Conservation (phyloP, 2,888 invertebrate genomes). For the Malacosoma neustria region DNA sequence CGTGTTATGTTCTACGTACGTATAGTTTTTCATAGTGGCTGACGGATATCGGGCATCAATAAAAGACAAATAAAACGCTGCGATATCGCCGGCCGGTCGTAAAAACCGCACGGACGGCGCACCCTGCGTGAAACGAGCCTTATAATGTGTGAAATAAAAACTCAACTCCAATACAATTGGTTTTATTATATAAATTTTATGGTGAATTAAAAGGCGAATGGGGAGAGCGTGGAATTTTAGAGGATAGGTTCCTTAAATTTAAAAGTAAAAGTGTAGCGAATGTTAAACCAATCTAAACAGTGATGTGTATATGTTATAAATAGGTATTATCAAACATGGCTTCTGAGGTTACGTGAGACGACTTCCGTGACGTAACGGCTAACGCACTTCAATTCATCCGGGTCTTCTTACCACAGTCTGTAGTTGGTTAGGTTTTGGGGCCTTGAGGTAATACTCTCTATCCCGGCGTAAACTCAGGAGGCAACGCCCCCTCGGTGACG, state of each 20-base stretch:
- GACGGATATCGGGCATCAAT: slow-evolving; percentile 27
- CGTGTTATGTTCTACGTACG: slow-evolving; percentile 17
- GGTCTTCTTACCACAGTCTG: no score
- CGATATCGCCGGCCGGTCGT: slow-evolving; percentile 39
- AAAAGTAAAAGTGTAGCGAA: no score
- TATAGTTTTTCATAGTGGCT: slow-evolving; percentile 3
- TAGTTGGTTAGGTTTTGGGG: no score
- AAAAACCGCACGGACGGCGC: slow-evolving; percentile 29
- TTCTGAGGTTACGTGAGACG: no score
- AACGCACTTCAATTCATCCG: no score
- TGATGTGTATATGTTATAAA: no score
- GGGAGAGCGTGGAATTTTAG: not conserved
- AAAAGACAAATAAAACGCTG: slow-evolving; percentile 41
- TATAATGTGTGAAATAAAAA: slow-evolving; percentile 59
- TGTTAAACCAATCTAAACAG: no score
- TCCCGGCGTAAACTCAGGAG: no score
- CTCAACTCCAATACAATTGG: slow-evolving; percentile 38
- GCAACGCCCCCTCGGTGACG: no score
- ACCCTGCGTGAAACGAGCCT: slow-evolving; percentile 28
- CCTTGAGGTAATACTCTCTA: no score
- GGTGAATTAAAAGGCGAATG: slow-evolving; percentile 4
- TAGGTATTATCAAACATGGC: no score
- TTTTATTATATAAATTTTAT: slow-evolving; percentile 36
- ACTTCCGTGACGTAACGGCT: no score
- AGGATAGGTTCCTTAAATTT: slow-evolving; percentile 2